A percentile compares a stretch with the other conserved stretches of the same genome.
Conservation (phyloP, 2,888 invertebrate genomes). For the Vandiemenella viatica region DNA sequence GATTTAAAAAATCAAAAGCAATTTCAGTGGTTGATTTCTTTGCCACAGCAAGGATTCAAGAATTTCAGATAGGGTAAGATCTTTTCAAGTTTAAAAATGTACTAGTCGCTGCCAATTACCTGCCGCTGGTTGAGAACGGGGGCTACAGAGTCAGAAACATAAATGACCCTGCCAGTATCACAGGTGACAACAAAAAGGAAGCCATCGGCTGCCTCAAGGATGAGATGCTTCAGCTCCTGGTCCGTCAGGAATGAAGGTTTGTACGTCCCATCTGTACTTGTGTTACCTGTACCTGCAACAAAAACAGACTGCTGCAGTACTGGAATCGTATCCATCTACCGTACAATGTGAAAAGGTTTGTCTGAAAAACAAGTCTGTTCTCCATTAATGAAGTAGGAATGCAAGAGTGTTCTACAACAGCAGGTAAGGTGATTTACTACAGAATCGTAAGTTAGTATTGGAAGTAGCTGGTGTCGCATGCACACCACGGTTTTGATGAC, state of each 20-base stretch:
- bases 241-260: slow-evolving; percentile 98
- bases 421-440: no score
- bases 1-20: background rate
- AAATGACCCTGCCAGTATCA: slow-evolving; percentile 92
- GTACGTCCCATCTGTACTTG: slow-evolving; percentile 90
- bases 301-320: no score
- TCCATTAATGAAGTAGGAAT: no score
- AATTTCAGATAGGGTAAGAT: background rate
- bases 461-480: no score
- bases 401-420: no score
- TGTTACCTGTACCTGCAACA: slow-evolving; percentile 79
- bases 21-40: no score
- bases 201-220: slow-evolving; percentile 97
- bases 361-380: no score
- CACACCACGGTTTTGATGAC: no score
- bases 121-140: slow-evolving; percentile 95
- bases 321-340: no score
- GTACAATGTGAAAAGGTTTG: no score
- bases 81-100: background rate
- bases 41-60: no score
- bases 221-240: slow-evolving; percentile 96
- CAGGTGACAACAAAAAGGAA: slow-evolving; percentile 94
- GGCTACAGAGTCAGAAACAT: slow-evolving; percentile 95
- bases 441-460: no score
- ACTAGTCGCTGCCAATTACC: slow-evolving; percentile 31